Base-by-base conservation (phyloP, 1,140 invertebrate species). In the Andrena cerasifolii region DNA sequence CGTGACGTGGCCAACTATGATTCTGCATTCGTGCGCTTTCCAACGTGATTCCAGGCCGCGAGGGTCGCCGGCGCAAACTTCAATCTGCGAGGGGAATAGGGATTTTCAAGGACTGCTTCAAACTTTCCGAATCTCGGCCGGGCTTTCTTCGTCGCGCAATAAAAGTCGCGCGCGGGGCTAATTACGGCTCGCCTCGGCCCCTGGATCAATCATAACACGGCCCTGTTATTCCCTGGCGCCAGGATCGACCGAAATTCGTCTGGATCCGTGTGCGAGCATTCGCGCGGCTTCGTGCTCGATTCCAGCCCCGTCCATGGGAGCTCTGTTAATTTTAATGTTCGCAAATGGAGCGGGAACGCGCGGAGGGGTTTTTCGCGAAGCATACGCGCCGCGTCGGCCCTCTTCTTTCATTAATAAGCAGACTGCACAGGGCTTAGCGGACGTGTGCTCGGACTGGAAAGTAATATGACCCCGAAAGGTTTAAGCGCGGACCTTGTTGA, bases 41-140 rank as follows among this genome's bases (percentile, higher is more conserved):
- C 28, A 66, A 77, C 78, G 65, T 65, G 24, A 66, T 71, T 45
- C 24, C 28, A 5, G 18, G 21, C 3, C 10, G 16, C n/a, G 61
- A 63, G 63, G 53, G 47, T 72, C 66, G 16, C 66, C 14, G 18
- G 36, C 45, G 53, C 28, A 10, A 21, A 8, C 33, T 10, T 21
- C 49, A 21, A 14, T 14, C 36, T 10, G 40, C 45, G 36, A 54
- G 59, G 3, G 26, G 24, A 1, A n/a, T n/a, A 21, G 26, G 61
- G 68, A 59, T 77, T 77, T 77, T 71, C 65, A 77, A 71, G 74
- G 66, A 70, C 66, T 58, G 24, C 66, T 77, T 47, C 43, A 77
- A 77, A 77, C 74, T 77, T 77, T 61, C 31, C 56, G 47, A 58
- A 76, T 76, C 66, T 45, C 63, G 53, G 21, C 24, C 7, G 2